phyloP scores from a whole-genome alignment of 2,797 vertebrate species.

The Aselliscus stoliczkanus region DNA sequence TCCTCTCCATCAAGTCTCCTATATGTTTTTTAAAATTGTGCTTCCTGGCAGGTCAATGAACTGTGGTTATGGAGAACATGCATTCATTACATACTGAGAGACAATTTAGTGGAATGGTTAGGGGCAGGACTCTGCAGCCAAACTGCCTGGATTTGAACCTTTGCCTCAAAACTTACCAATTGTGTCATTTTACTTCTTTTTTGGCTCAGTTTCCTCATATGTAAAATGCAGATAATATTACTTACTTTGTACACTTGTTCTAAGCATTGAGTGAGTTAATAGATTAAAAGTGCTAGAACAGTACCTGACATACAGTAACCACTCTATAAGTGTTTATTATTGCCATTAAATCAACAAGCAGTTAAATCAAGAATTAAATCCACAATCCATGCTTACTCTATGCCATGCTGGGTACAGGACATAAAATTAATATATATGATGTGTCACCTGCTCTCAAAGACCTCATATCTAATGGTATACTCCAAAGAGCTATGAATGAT shows the following conservation, averaged over 20 bases:
- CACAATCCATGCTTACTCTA: background rate
- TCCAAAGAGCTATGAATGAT: background rate
- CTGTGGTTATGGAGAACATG: background rate
- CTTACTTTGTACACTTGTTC: background rate
- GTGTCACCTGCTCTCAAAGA: background rate
- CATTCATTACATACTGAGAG: background rate
- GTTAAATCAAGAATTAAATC: background rate
- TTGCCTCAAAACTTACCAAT: background rate
- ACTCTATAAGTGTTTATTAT: background rate
- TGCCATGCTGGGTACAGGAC: background rate
- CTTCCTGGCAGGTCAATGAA: background rate
- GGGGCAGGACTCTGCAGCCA: background rate
- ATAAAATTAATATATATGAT: background rate
- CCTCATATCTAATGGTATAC: background rate
- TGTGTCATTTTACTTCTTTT: background rate
- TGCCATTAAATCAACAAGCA: background rate
- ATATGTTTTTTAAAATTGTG: background rate
- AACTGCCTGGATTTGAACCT: background rate
- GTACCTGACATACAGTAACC: background rate
- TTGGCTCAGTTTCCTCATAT: background rate
- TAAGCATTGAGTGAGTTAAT: background rate
- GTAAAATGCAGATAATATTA: background rate
- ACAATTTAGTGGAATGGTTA: background rate
- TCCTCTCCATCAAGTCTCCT: background rate
- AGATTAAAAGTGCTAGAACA: background rate